Conservation (phyloP, 1,140 invertebrate genomes). For the Neodiprion virginianus region DNA sequence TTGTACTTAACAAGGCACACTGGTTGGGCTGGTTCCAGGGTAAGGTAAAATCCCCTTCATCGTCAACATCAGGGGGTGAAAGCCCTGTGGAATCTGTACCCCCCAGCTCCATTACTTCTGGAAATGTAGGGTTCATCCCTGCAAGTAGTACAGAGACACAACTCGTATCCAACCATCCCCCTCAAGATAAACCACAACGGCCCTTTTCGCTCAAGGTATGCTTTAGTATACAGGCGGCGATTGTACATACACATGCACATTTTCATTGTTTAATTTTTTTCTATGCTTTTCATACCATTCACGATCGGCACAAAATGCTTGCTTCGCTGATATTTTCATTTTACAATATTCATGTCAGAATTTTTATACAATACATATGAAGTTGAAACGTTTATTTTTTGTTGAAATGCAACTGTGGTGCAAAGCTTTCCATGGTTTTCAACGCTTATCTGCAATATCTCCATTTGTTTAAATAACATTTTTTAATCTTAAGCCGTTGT, state of each 20-base stretch:
- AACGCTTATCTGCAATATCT: too few relatives aligned
- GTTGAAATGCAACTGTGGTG: too few relatives aligned
- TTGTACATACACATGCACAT: neutral
- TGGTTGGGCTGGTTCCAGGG: slow-evolving; percentile 69
- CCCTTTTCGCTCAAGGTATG: slow-evolving; percentile 72
- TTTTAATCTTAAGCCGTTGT: too few relatives aligned
- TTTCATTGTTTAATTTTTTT: neutral
- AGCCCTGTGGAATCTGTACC: slow-evolving; percentile 62
- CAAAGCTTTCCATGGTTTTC: too few relatives aligned
- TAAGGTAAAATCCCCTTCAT: slow-evolving; percentile 71
- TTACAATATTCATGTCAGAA: too few relatives aligned
- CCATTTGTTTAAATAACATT: too few relatives aligned
- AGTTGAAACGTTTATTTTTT: too few relatives aligned
- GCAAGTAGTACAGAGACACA: slow-evolving; percentile 50
- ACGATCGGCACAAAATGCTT: neutral
- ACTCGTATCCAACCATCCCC: slow-evolving; percentile 52
- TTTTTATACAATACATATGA: too few relatives aligned
- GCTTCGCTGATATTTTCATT: neutral
- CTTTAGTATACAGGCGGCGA: slow-evolving; percentile 21
- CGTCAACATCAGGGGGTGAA: slow-evolving; percentile 60
- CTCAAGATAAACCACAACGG: slow-evolving; percentile 66
- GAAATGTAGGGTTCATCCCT: slow-evolving; percentile 49
- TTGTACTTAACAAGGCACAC: slow-evolving; percentile 59
- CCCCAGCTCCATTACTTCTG: slow-evolving; percentile 57
- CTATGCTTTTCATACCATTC: neutral